These are phyloP conservation scores for Pyrochroa serraticornis DNA, from an alignment of 2,888 invertebrate genomes.

Conservation along the genomic window DNA sequence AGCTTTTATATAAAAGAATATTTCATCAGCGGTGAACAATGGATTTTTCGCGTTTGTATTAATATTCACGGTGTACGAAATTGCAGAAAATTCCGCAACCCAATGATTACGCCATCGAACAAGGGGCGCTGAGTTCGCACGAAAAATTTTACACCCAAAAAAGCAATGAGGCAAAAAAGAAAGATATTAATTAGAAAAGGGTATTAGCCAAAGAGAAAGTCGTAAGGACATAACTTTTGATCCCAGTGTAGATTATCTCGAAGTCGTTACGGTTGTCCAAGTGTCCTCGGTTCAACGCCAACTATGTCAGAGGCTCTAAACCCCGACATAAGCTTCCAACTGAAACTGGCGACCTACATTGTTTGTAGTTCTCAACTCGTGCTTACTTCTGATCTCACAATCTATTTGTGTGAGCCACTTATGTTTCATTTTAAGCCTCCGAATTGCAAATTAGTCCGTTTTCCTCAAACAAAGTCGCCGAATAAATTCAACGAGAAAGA, in stretches of 20 bases:
- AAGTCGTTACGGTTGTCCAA: slow-evolving; percentile 34
- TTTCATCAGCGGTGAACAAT: slow-evolving; percentile 16
- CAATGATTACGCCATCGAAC: neutral
- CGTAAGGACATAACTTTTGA: slow-evolving; percentile 36
- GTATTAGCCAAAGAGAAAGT: slow-evolving; percentile 26
- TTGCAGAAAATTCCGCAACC: neutral
- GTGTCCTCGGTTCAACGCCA: slow-evolving; percentile 27
- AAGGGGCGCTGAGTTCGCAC: neutral
- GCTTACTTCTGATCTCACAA: slow-evolving; percentile 33
- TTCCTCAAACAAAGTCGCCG: slow-evolving; percentile 8
- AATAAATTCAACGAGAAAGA: too few species aligned
- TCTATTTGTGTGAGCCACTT: slow-evolving; percentile 35
- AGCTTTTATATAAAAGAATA: slow-evolving; percentile 17
- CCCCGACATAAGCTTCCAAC: slow-evolving; percentile 32
- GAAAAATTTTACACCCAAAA: neutral
- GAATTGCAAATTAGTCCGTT: slow-evolving; percentile 34
- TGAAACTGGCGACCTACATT: slow-evolving; percentile 34
- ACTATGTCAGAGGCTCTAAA: slow-evolving; percentile 29
- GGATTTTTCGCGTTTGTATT: slow-evolving; percentile 15
- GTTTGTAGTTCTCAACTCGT: slow-evolving; percentile 35
- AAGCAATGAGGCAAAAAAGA: slow-evolving; percentile 2
- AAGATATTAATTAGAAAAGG: slow-evolving; percentile 29
- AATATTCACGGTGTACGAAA: slow-evolving; percentile 3
- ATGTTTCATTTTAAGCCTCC: slow-evolving; percentile 34
- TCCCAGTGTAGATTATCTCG: slow-evolving; percentile 37